Percentiles rank a stretch among this genome's conserved stretches.
Conservation (phyloP, 2,888 invertebrate species). For the Asteroscopus sphinx region DNA sequence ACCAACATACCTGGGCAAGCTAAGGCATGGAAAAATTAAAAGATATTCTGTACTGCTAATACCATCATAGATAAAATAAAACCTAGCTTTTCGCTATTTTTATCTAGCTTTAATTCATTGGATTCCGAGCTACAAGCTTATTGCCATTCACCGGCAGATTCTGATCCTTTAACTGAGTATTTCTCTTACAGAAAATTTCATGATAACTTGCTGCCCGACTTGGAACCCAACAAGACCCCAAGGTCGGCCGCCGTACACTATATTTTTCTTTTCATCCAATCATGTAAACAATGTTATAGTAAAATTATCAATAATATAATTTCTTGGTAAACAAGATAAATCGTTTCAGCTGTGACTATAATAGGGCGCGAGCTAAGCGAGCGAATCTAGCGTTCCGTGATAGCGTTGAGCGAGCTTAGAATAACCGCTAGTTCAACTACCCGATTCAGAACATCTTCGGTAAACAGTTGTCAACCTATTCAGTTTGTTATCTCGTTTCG, state of each 20-base stretch:
- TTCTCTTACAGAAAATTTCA: constrained; percentile 45
- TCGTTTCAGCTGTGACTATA: too few relatives aligned
- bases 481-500: too few relatives aligned
- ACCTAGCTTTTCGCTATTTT: constrained; percentile 38
- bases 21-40: too few relatives aligned
- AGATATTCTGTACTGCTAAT: not conserved
- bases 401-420: too few relatives aligned
- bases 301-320: not conserved
- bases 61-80: not conserved
- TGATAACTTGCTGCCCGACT: constrained; percentile 52
- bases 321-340: too few relatives aligned
- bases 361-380: too few relatives aligned
- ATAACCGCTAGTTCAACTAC: too few relatives aligned
- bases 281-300: constrained; percentile 14
- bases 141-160: constrained; percentile 38
- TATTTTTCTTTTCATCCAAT: constrained; percentile 9
- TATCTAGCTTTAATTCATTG: constrained; percentile 11
- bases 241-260: constrained; percentile 30
- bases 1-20: too few relatives aligned
- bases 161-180: constrained; percentile 36
- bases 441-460: too few relatives aligned
- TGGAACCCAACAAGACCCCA: constrained; percentile 48
- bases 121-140: constrained; percentile 39
- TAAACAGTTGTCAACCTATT: too few relatives aligned
- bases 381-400: too few relatives aligned